phyloP scores from a whole-genome alignment of 1,140 invertebrate genomes.

The Sinonovacula constricta region DNA sequence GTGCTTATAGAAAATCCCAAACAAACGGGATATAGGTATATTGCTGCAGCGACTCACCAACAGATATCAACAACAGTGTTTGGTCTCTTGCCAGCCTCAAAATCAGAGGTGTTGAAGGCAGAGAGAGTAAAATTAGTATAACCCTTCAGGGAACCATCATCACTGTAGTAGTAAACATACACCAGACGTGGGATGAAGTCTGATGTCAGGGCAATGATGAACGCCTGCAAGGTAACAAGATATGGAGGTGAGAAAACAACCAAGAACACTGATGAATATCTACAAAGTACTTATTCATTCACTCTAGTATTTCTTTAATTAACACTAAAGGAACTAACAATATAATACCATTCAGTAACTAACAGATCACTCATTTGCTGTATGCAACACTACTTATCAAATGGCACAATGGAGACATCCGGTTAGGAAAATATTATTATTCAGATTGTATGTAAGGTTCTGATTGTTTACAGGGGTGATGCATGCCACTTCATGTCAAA shows the following conservation, averaged over 20 bases:
- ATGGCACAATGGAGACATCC: too few relatives aligned
- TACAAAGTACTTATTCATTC: background rate
- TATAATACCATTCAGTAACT: too few relatives aligned
- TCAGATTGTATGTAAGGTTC: too few relatives aligned
- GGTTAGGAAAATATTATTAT: too few relatives aligned
- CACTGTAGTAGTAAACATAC: conserved; percentile 81
- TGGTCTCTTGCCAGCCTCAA: conserved; percentile 81
- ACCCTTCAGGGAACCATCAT: conserved; percentile 85
- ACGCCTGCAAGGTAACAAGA: conserved; percentile 67
- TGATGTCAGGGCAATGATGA: conserved; percentile 77
- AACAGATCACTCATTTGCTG: too few relatives aligned
- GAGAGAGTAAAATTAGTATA: conserved; percentile 92
- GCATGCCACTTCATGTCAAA: too few relatives aligned
- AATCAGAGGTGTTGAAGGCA: conserved; percentile 88
- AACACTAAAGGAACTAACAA: background rate
- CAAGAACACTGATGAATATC: too few relatives aligned
- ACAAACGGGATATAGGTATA: too few relatives aligned
- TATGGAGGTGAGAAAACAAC: too few relatives aligned
- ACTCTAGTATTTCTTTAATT: background rate
- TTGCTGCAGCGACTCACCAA: conserved; percentile 80
- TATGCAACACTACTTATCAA: too few relatives aligned
- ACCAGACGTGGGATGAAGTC: conserved; percentile 75
- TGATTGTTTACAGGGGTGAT: too few relatives aligned
- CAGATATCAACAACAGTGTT: conserved; percentile 81
- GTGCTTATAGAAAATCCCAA: too few relatives aligned